A percentile compares a stretch with the other conserved stretches of the same genome.
Evolutionary conservation across 1,140 invertebrate genomes (phyloP).

Genomic region (Stegodyphus dumicola): DNA sequence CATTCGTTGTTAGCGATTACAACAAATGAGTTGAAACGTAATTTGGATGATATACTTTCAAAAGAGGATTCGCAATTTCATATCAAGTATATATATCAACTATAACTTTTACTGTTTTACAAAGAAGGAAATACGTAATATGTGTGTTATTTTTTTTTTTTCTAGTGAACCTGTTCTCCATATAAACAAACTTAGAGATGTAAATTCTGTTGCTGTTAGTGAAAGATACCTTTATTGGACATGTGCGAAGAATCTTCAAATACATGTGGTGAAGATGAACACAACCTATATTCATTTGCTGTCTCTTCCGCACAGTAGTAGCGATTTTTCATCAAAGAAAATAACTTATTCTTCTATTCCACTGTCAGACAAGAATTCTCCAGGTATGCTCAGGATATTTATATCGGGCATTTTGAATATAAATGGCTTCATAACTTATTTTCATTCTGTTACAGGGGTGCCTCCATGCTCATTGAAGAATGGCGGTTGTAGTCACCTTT

Average conservation of each 20-base stretch:
- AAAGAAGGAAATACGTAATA: background rate
- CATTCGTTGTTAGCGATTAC: no score
- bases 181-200: background rate
- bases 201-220: constrained; percentile 67
- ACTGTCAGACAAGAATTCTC: background rate
- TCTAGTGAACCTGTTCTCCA: constrained; percentile 3
- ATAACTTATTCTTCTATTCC: constrained; percentile 1
- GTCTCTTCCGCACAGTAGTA: background rate
- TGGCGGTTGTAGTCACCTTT: constrained; percentile 83
- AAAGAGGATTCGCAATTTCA: no score
- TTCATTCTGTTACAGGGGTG: no score
- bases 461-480: constrained; percentile 67
- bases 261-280: constrained; percentile 12
- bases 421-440: no score
- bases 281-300: background rate
- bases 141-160: background rate
- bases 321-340: background rate
- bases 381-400: no score
- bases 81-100: no score
- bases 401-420: no score
- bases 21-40: no score
- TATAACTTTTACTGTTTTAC: background rate
- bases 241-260: constrained; percentile 64
- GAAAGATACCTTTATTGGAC: constrained; percentile 69
- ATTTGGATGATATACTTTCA: no score